Conservation (phyloP, 1,140 invertebrate genomes). For the Chironomus tepperi region DNA sequence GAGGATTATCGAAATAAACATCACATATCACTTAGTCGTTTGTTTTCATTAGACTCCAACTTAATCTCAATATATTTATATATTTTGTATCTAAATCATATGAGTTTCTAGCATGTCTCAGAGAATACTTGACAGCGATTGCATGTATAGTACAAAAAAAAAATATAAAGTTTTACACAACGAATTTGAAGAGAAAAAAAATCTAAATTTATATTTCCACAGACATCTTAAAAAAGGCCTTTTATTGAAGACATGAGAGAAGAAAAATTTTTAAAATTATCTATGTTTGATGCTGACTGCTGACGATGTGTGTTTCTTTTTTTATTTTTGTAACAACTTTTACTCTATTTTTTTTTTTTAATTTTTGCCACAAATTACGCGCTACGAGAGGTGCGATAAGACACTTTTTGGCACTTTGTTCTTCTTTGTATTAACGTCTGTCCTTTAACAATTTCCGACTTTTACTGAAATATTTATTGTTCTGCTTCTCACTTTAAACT, state of each 20-base stretch:
- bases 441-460: background rate
- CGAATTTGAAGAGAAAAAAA: background rate
- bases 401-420: background rate
- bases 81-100: conserved; percentile 7
- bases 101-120: background rate
- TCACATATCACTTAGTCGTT: conserved; percentile 20
- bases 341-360: background rate
- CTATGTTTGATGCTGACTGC: background rate
- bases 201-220: conserved; percentile 19
- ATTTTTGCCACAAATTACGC: background rate
- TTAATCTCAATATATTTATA: background rate
- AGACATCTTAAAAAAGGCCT: conserved; percentile 18
- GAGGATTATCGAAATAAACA: conserved; percentile 12
- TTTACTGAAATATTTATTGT: too few species aligned
- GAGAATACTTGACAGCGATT: too few species aligned
- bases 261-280: background rate
- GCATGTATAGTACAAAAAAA: background rate
- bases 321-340: background rate
- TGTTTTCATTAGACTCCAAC: background rate
- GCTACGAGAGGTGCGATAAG: conserved; percentile 10
- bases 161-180: background rate
- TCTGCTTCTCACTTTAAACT: too few species aligned
- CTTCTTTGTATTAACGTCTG: background rate
- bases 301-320: background rate
- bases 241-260: conserved; percentile 7